Evolutionary conservation across 2,797 vertebrate genomes (phyloP), one percentile per base, ranked within the genome.

Genomic region (Neosalanx taihuensis): DNA sequence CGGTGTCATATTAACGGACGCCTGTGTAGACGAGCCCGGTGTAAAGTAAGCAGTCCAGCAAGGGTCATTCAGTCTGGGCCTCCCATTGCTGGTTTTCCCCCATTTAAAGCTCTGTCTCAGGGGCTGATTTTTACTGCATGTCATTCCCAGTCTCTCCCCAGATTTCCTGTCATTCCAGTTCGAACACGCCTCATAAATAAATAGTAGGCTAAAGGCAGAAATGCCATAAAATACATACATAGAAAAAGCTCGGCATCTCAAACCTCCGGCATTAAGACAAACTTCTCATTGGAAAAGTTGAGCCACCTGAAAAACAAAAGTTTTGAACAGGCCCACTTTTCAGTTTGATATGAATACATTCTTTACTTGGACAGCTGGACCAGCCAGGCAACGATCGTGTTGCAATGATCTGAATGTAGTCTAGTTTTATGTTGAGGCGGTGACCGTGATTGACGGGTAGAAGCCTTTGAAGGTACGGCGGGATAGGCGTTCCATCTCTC

Each of bases 381-480:
- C 12, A 12, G 41, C 41, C 41, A 41, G 41, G 10, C 41, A 41
- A 12, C 12, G 41, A 12, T 41, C 77, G 74, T 70, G 73, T 74
- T 37, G 76, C 76, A 20, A 57, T 67, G 71, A 60, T 73, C 77
- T 71, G 72, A 46, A 57, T 79, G 83, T 46, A 46, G 73, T 65
- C n/a, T 79, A 77, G 64, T 76, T 41, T 41, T 41, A 41, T 2
- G 69, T 76, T 17, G 87, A 89, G 90, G 90, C 89, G 89, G 89
- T 90, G 90, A 85, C 88, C 81, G 23, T 64, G 17, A 31, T 82
- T 86, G 87, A 85, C 85, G 79, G 87, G 90, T 90, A 85, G 88
- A 86, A 90, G 87, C 72, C 78, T 69, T 73, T 37, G 37, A 77
- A 83, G 85, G 79, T 59, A 75, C 3, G 46, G 69, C 79, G 69